These are phyloP conservation scores for Barypeithes pellucidus DNA, from an alignment of 2,888 invertebrate genomes.

Conservation along the genomic window DNA sequence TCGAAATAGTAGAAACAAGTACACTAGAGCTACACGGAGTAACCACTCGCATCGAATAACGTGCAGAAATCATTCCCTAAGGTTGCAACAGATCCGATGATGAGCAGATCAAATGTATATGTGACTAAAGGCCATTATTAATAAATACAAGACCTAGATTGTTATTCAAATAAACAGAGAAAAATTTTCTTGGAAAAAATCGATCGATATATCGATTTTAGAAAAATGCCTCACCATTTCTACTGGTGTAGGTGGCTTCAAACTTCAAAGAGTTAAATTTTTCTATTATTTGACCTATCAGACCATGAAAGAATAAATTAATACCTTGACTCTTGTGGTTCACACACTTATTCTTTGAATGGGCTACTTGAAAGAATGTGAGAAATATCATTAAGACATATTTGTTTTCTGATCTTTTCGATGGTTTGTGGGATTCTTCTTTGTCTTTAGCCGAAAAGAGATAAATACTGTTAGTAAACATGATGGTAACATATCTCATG, in stretches of 20 bases:
- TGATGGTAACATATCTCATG: background rate
- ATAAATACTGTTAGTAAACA: conserved; percentile 10
- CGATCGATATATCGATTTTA: conserved; percentile 4
- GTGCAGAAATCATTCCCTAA: too few species aligned
- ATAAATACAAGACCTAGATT: too few species aligned
- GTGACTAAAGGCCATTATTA: too few species aligned
- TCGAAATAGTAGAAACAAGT: too few species aligned
- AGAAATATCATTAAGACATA: conserved; percentile 41
- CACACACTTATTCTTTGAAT: conserved; percentile 45
- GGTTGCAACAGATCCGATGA: too few species aligned
- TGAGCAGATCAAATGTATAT: too few species aligned
- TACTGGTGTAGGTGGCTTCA: conserved; percentile 35
- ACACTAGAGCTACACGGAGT: too few species aligned
- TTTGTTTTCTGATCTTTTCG: conserved; percentile 34
- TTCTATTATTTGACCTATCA: conserved; percentile 46
- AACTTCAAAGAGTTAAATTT: conserved; percentile 35
- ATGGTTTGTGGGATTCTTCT: conserved; percentile 16
- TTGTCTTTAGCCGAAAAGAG: conserved; percentile 3
- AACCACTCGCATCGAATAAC: too few species aligned
- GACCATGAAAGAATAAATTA: conserved; percentile 48
- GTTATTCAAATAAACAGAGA: too few species aligned
- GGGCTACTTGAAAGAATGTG: conserved; percentile 44
- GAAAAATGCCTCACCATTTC: conserved; percentile 7
- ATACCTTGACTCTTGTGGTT: conserved; percentile 48
- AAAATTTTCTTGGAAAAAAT: too few species aligned